These are phyloP conservation scores for Cyaniris semiargus DNA, from an alignment of 2,888 invertebrate genomes.

Conservation along the genomic window DNA sequence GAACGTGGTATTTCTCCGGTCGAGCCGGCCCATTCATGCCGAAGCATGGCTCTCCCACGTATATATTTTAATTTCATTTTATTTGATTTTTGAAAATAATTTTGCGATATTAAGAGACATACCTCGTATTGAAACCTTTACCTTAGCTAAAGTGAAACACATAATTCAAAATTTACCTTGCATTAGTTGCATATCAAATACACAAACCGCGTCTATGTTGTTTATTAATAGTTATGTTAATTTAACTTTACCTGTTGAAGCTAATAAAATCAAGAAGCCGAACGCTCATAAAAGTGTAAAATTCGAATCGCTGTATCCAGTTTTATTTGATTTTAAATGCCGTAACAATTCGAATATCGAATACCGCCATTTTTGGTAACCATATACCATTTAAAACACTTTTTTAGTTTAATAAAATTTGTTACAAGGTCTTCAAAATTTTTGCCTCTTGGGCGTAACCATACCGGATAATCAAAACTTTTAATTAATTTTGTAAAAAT, in stretches of 20 bases:
- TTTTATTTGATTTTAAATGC: slow-evolving; percentile 12
- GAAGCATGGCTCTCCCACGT: no score
- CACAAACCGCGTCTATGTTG: not conserved
- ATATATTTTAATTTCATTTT: no score
- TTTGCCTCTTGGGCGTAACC: not conserved
- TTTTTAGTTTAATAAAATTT: not conserved
- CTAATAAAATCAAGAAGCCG: slow-evolving; percentile 21
- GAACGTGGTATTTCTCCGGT: no score
- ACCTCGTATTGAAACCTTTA: no score
- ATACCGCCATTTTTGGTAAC: slow-evolving; percentile 13
- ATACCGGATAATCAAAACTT: no score
- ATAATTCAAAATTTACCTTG: not conserved
- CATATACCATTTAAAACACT: not conserved
- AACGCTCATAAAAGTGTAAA: slow-evolving; percentile 17
- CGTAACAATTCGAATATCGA: slow-evolving; percentile 19
- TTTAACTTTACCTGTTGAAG: not conserved
- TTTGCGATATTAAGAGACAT: no score
- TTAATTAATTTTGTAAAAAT: not conserved
- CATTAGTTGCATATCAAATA: not conserved
- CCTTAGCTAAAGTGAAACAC: not conserved
- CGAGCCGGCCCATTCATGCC: no score
- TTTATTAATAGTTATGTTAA: not conserved
- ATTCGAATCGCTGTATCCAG: slow-evolving; percentile 19
- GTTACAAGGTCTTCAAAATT: not conserved
- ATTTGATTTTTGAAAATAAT: no score